phyloP scores from a whole-genome alignment of 2,113 vertebrate species.

The Peromyscus maniculatus region DNA sequence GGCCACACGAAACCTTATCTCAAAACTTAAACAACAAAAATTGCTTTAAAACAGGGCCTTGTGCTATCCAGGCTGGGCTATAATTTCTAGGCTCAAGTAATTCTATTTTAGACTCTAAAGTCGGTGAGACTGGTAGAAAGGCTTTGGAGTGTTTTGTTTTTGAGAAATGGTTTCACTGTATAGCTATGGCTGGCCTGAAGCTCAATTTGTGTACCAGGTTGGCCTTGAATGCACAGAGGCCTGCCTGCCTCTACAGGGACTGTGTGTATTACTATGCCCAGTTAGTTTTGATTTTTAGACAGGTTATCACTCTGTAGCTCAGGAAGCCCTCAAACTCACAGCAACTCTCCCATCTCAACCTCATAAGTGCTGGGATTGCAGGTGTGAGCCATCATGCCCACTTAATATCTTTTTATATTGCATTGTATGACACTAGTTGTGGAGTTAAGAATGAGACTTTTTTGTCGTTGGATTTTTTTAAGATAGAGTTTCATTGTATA shows the following conservation, averaged over 20 bases:
- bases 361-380: not conserved
- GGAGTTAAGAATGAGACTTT: not conserved
- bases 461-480: not conserved
- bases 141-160: not conserved
- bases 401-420: not conserved
- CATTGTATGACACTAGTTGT: not conserved
- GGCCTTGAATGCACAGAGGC: not conserved
- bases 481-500: not conserved
- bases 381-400: not conserved
- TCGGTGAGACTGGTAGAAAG: not conserved
- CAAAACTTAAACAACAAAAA: not conserved
- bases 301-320: not conserved
- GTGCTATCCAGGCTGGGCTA: not conserved
- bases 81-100: not conserved
- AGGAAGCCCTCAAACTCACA: not conserved
- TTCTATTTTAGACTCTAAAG: not conserved
- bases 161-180: not conserved
- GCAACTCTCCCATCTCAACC: not conserved
- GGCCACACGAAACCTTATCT: not conserved
- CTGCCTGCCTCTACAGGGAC: not conserved
- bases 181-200: not conserved
- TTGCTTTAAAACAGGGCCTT: not conserved
- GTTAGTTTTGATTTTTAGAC: not conserved
- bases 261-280: not conserved
- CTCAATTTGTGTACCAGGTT: too few relatives aligned